phyloP scores from a whole-genome alignment of 1,140 invertebrate species.

The Cyrtorhinus lividipennis region DNA sequence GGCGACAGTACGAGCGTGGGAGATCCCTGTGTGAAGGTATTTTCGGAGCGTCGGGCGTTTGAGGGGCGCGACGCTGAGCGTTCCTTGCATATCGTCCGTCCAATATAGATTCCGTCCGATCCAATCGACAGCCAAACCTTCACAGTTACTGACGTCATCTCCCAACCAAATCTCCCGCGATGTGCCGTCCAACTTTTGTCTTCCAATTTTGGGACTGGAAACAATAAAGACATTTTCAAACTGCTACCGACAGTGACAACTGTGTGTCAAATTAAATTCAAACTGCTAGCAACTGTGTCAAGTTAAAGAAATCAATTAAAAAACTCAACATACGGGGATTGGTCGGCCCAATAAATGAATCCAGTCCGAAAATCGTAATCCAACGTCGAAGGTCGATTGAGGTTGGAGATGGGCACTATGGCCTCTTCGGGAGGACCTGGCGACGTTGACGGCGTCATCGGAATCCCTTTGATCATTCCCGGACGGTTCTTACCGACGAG shows the following conservation, averaged over 20 bases:
- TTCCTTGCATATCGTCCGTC: constrained; percentile 49
- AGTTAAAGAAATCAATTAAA: too few species aligned
- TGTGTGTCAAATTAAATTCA: too few species aligned
- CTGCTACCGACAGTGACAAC: too few species aligned
- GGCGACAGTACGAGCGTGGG: constrained; percentile 47
- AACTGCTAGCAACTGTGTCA: too few species aligned
- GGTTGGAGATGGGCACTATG: constrained; percentile 48
- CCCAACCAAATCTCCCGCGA: constrained; percentile 31
- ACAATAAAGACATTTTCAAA: constrained; percentile 19
- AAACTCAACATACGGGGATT: constrained; percentile 25
- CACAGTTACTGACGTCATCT: constrained; percentile 39
- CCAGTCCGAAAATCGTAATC: constrained; percentile 50
- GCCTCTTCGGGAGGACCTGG: constrained; percentile 33
- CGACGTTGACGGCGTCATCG: constrained; percentile 28
- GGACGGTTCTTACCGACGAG: constrained; percentile 45
- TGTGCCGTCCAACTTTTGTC: constrained; percentile 32
- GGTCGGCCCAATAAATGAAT: constrained; percentile 54
- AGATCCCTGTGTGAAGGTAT: constrained; percentile 37
- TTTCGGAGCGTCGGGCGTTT: constrained; percentile 35
- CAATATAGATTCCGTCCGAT: constrained; percentile 67
- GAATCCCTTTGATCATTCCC: constrained; percentile 46
- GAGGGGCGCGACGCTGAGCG: constrained; percentile 45
- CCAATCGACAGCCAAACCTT: constrained; percentile 65
- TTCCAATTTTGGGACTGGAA: constrained; percentile 34
- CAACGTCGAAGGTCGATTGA: constrained; percentile 44